Evolutionary conservation across 2,888 invertebrate genomes (phyloP).

Genomic region (Netelia melanura): DNA sequence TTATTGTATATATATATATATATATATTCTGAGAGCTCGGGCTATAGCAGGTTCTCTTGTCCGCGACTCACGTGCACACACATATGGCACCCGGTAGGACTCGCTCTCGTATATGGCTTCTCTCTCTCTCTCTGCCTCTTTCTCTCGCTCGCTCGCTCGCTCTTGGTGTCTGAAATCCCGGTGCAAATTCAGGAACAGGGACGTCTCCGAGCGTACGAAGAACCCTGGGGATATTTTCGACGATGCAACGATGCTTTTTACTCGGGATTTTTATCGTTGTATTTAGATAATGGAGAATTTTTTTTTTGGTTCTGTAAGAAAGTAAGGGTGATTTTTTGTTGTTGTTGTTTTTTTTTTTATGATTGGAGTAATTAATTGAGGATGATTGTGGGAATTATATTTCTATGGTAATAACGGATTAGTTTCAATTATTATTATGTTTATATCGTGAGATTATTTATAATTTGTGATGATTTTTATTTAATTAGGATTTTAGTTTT

Average conservation of each 20-base stretch:
- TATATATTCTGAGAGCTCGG: slow-evolving; percentile 12
- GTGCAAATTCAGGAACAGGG: slow-evolving; percentile 67
- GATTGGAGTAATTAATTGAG: no score
- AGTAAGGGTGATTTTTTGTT: no score
- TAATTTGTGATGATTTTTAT: no score
- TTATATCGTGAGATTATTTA: no score
- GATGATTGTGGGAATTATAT: no score
- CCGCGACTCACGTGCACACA: slow-evolving; percentile 48
- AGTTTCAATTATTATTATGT: no score
- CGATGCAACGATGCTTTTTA: not conserved
- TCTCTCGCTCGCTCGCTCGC: slow-evolving; percentile 31
- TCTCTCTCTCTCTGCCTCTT: slow-evolving; percentile 31
- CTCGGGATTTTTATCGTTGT: not conserved
- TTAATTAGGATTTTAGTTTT: no score
- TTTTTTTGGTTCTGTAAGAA: no score
- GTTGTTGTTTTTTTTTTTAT: no score
- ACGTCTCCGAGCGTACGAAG: slow-evolving; percentile 35
- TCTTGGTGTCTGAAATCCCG: slow-evolving; percentile 54
- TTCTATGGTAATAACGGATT: no score
- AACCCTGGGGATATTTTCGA: slow-evolving; percentile 43
- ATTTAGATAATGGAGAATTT: not conserved
- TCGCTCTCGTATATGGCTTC: slow-evolving; percentile 1
- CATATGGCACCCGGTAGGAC: slow-evolving; percentile 59
- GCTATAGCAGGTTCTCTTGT: slow-evolving; percentile 64
- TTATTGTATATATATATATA: not conserved